Base-by-base conservation (phyloP, 2,113 vertebrate species). In the Gambusia holbrooki region DNA sequence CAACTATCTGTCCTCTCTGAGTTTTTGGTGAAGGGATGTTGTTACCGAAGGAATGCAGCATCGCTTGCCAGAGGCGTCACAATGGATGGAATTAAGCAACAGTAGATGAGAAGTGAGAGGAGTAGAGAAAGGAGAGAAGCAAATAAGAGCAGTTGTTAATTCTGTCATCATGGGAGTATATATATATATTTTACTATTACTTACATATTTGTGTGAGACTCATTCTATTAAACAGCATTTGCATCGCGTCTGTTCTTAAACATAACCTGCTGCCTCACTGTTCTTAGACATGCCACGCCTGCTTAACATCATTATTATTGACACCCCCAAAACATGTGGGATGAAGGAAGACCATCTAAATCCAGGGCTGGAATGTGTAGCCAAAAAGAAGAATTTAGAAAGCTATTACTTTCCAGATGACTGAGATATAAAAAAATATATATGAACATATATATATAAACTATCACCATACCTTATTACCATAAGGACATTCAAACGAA, bases 11-110 rank as follows among this genome's bases (percentile, higher is more conserved):
- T 82, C 73, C 71, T 69, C 64, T 74, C 33, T 80, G 69, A 87
- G 66, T 89, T 82, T 73, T 83, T 28, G 22, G 78, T 68, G 80
- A 84, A 88, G 88, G 85, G 89, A 90, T 93, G 91, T 89, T 85
- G 88, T 92, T 92, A 85, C 88, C 88, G 14, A 75, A 85, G 90
- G 92, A 93, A 93, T 93, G 91, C 84, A 48, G 76, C 25, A 25
- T 79, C 42, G 70, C 87, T 71, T 92, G 90, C 91, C 92, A 92
- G 88, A 85, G 85, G 88, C 79, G 74, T 90, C 84, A 87, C 89
- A 90, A 92, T 85, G 85, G 85, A 86, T 77, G 65, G 70, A 88
- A 65, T n/a, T 71, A 76, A 88, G 86, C 40, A 77, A 79, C 35
- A 40, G 35, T 22, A 27, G 35, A 28, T 25, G 11, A 11, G 27